A percentile compares a stretch with the other conserved stretches of the same genome.
phyloP scores from a whole-genome alignment of 2,888 invertebrate genomes.

The Ectemnius continuus region DNA sequence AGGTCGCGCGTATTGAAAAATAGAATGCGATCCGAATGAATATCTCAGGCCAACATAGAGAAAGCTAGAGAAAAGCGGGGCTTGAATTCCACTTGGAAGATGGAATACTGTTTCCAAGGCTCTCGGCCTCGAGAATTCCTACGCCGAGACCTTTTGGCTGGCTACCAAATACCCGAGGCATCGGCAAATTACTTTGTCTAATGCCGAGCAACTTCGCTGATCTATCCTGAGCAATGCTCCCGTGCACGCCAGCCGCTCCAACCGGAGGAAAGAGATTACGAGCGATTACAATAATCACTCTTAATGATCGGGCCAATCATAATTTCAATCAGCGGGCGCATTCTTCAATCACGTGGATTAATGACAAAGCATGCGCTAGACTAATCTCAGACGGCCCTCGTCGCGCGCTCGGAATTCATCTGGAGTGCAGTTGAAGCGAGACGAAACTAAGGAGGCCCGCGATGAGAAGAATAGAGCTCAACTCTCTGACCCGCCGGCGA shows the following conservation, averaged over 20 bases:
- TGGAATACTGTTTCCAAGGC: slow-evolving; percentile 59
- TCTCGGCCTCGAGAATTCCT: slow-evolving; percentile 46
- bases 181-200: slow-evolving; percentile 56
- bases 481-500: no score
- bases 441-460: slow-evolving; percentile 15
- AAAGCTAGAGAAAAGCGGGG: slow-evolving; percentile 13
- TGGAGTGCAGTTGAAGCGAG: not conserved
- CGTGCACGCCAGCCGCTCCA: not conserved
- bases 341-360: slow-evolving; percentile 3
- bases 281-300: slow-evolving; percentile 6
- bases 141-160: slow-evolving; percentile 34
- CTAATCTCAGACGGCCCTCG: not conserved
- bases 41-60: slow-evolving; percentile 32
- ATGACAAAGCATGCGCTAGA: slow-evolving; percentile 11
- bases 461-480: no score
- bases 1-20: not conserved
- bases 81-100: slow-evolving; percentile 43
- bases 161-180: slow-evolving; percentile 44
- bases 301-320: slow-evolving; percentile 8
- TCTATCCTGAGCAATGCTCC: slow-evolving; percentile 48
- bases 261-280: slow-evolving; percentile 10
- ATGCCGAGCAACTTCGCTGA: slow-evolving; percentile 57
- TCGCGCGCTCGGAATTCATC: slow-evolving; percentile 2
- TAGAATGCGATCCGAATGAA: slow-evolving; percentile 14
- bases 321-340: not conserved